These are phyloP conservation scores for Asarcornis scutulata DNA, from an alignment of 2,113 vertebrate genomes.

Conservation along the genomic window DNA sequence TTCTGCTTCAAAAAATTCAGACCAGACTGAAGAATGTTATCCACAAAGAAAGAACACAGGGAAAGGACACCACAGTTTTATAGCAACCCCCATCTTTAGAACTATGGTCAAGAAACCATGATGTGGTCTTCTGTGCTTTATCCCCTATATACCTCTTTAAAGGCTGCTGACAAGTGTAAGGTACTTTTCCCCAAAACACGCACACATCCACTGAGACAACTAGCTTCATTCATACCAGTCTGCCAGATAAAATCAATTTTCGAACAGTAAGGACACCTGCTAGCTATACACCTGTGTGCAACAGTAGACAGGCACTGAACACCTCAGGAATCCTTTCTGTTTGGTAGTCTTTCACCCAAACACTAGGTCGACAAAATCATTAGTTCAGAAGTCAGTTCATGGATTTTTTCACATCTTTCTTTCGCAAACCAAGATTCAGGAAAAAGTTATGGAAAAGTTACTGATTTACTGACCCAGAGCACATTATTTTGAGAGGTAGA, in stretches of 20 bases:
- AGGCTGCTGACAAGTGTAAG: background rate
- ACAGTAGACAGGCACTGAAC: background rate
- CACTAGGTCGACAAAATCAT: background rate
- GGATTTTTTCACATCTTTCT: background rate
- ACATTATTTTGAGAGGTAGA: background rate
- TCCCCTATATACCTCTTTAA: fast-evolving
- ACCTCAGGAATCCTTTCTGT: background rate
- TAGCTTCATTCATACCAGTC: background rate
- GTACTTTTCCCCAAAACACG: background rate
- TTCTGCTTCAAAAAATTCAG: background rate
- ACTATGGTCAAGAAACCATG: background rate
- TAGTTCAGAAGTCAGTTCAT: background rate
- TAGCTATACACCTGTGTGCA: background rate
- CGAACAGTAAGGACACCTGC: background rate
- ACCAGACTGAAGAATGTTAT: background rate
- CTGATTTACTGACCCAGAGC: background rate
- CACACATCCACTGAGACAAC: background rate
- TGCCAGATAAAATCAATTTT: background rate
- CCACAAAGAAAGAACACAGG: background rate
- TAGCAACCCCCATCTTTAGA: fast-evolving
- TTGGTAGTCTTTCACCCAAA: background rate
- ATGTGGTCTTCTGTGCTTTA: background rate
- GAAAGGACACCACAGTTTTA: background rate
- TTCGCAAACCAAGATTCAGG: background rate
- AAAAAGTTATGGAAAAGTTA: background rate